Evolutionary conservation across 2,888 invertebrate species (phyloP).

Genomic region (Glyphotaelius pellucidus): DNA sequence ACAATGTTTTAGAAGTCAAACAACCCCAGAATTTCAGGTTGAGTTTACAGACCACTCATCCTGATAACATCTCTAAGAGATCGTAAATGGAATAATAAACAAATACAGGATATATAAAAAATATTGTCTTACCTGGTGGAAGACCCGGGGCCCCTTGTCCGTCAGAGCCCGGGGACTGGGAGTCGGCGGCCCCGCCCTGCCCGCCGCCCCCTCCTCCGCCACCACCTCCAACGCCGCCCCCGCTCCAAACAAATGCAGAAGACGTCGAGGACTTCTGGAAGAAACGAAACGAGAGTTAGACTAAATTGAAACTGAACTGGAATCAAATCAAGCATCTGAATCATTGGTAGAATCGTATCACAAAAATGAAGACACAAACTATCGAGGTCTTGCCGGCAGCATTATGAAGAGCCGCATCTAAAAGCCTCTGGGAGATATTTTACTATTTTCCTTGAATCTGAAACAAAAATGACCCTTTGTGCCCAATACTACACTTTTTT

Average conservation of each 20-base stretch:
- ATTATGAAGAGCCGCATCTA: neutral
- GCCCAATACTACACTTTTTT: too few relatives aligned
- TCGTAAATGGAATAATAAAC: too few relatives aligned
- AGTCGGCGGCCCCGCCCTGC: constrained; percentile 68
- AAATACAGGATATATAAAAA: neutral
- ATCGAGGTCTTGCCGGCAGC: too few relatives aligned
- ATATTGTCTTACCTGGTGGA: constrained; percentile 67
- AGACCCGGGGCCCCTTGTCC: constrained; percentile 69
- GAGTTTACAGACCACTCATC: too few relatives aligned
- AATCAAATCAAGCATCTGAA: neutral
- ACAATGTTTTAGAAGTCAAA: too few relatives aligned
- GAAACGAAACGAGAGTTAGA: constrained; percentile 68
- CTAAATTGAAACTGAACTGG: neutral
- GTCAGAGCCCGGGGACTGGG: constrained; percentile 71
- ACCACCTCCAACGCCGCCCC: constrained; percentile 77
- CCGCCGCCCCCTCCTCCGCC: constrained; percentile 76
- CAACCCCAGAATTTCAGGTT: too few relatives aligned
- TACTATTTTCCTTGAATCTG: too few relatives aligned
- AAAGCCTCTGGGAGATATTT: too few relatives aligned
- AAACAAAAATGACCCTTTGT: too few relatives aligned
- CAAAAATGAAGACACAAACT: neutral
- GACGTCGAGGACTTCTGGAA: constrained; percentile 82
- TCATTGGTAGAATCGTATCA: neutral
- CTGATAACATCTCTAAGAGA: too few relatives aligned
- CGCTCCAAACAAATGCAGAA: constrained; percentile 80